Conservation (phyloP, 2,888 invertebrate genomes). For the Seira sanloemensis region DNA sequence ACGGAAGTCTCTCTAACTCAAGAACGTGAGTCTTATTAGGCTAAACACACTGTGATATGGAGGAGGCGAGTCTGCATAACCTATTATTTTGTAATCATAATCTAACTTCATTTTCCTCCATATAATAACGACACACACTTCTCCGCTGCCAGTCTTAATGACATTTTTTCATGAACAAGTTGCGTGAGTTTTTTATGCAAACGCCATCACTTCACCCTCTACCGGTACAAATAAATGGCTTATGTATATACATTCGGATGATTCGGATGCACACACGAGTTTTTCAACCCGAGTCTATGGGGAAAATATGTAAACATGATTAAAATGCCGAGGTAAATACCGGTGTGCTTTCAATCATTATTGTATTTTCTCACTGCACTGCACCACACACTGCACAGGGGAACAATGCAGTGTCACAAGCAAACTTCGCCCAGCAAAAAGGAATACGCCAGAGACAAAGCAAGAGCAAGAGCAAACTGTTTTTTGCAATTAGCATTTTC, state of each 20-base stretch:
- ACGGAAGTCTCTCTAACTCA: constrained; percentile 41
- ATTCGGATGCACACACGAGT: neutral
- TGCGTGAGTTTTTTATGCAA: neutral
- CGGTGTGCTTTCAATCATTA: neutral
- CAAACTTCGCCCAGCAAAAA: no score
- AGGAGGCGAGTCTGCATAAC: neutral
- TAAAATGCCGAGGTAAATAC: neutral
- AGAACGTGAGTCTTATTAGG: constrained; percentile 32
- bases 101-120: neutral
- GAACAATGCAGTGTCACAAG: neutral
- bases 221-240: neutral
- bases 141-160: neutral
- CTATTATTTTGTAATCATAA: neutral
- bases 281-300: neutral
- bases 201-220: no score
- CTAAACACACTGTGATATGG: neutral
- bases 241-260: neutral
- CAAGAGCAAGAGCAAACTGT: neutral
- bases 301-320: neutral
- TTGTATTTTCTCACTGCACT: neutral
- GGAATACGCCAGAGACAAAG: no score
- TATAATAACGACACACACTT: neutral
- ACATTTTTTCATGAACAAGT: constrained; percentile 19
- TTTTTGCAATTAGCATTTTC: neutral
- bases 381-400: no score